Percentiles rank a stretch among this genome's conserved stretches.
phyloP scores from a whole-genome alignment of 2,888 invertebrate genomes.

The Bombyx huttoni region DNA sequence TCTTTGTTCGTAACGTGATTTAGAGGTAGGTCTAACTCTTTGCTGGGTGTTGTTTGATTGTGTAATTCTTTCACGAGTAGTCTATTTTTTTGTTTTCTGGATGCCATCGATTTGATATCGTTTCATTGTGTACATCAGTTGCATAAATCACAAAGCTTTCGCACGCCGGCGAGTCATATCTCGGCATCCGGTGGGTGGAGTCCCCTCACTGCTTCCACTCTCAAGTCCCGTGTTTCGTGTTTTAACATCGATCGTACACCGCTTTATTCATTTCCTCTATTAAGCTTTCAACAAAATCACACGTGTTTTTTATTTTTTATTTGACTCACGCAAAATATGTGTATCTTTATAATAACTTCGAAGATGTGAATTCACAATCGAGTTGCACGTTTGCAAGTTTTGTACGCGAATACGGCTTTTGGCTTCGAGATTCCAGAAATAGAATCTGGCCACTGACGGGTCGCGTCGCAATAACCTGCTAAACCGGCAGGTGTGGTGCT shows the following conservation, averaged over 20 bases:
- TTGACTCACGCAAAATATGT: background rate
- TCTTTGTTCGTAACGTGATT: too few relatives aligned
- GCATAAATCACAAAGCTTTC: slow-evolving; percentile 35
- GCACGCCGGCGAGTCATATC: slow-evolving; percentile 34
- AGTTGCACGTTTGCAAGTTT: background rate
- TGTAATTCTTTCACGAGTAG: background rate
- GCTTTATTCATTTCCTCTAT: background rate
- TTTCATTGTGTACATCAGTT: background rate
- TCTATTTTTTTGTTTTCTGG: background rate
- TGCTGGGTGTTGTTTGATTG: background rate
- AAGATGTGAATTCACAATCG: background rate
- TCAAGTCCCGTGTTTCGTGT: slow-evolving; percentile 21
- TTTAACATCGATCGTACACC: slow-evolving; percentile 7
- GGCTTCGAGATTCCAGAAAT: slow-evolving; percentile 41
- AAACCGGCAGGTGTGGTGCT: slow-evolving; percentile 59
- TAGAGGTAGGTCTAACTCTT: too few relatives aligned
- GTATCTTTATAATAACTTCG: too few relatives aligned
- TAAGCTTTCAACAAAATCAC: background rate
- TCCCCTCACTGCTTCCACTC: slow-evolving; percentile 31
- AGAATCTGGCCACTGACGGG: slow-evolving; percentile 55
- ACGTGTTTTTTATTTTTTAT: background rate
- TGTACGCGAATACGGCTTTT: background rate
- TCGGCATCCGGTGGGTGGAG: slow-evolving; percentile 43
- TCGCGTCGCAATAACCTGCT: slow-evolving; percentile 55
- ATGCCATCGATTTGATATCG: background rate